Evolutionary conservation across 2,888 invertebrate genomes (phyloP), one percentile per base, ranked within the genome.

Genomic region (Tenthredo scrophulariae): DNA sequence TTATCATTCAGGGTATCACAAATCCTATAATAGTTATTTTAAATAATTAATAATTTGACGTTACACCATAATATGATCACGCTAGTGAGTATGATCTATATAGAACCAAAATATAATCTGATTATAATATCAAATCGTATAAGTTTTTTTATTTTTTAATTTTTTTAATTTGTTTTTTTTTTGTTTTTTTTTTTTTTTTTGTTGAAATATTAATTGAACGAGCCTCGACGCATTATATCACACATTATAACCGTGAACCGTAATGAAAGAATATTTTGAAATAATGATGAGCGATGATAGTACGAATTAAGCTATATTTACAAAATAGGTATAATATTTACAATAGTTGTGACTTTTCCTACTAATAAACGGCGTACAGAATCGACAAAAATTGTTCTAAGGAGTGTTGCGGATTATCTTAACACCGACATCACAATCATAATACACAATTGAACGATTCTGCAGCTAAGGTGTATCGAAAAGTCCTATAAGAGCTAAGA

Each of bases 141-240:
- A 77, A 50, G n/a, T 15, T 77, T 77, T 37, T 37, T 37, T 29
- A 29, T 2, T 29, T 1, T 37, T 37, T n/a, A n/a, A n/a, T n/a
- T 37, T 37, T 37, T 37, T 37, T 37, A n/a, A n/a, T n/a, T n/a
- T n/a, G n/a, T 37, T 37, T 37, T 7, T 7, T 37, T 37, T 37
- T 80, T 58, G 37, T 62, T 37, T 37, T 37, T 37, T 37, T 37
- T 37, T 37, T 37, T 7, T 7, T 37, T 37, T 37, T 80, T 58
- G 37, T 62, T 62, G 13, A 22, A 62, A 80, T n/a, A 40, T 62
- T 62, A 62, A 80, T 62, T 54, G 33, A 18, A 74, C 50, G 80
- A 80, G 80, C 80, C 80, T 80, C 80, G 50, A 80, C 40, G 80
- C 80, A 62, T 80, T 80, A 80, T 80, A 80, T 80, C 80, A 80